Evolutionary conservation across 30 jellyfish, hydroid and myxozoan genomes (phyloP), one percentile per base, ranked within the genome.

Genomic region (Hydractinia echinata): DNA sequence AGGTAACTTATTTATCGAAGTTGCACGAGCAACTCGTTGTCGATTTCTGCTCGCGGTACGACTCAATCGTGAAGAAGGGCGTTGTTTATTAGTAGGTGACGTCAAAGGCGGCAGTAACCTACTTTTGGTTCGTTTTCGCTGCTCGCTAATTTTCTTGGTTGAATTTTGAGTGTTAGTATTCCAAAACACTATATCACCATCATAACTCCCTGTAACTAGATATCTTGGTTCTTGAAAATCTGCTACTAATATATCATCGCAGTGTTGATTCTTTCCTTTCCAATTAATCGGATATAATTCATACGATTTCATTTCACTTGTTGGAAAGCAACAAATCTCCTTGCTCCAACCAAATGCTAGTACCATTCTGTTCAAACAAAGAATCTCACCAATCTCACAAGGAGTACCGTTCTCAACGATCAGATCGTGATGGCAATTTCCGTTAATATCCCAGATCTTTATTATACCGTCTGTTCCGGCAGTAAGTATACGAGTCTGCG

Each of bases 381-480:
- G 5, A 13, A 87, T 83, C 77, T 93, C 87, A 7, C 84, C 64
- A 21, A 93, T 82, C 54, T 93, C 96, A 88, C 96, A 93, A 0
- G 96, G 96, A 55, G 80, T 83, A 4, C 96, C 95, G 76, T 93
- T 87, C 51, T 85, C 95, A 49, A 95, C 99, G 86, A 83, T 61
- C 16, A 93, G 81, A 30, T 81, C 85, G 56, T 84, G 95, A 68
- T 81, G 89, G 69, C 96, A 87, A 83, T 80, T 89, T 61, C 96
- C 99, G 77, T 87, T 87, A 82, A 87, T 83, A 66, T 93, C 99
- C 99, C 99, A 93, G 7, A 93, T 84, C 81, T 93, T 93, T 51
- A 87, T 87, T 18, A 85, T 77, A 11, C 99, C 99, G 84, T 93
- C 96, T 30, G 95, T 87, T 62, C 95, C 83, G 7, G 96, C 99